These are phyloP conservation scores for Drosophila teissieri DNA, from an alignment of 1,140 invertebrate genomes.

Conservation along the genomic window DNA sequence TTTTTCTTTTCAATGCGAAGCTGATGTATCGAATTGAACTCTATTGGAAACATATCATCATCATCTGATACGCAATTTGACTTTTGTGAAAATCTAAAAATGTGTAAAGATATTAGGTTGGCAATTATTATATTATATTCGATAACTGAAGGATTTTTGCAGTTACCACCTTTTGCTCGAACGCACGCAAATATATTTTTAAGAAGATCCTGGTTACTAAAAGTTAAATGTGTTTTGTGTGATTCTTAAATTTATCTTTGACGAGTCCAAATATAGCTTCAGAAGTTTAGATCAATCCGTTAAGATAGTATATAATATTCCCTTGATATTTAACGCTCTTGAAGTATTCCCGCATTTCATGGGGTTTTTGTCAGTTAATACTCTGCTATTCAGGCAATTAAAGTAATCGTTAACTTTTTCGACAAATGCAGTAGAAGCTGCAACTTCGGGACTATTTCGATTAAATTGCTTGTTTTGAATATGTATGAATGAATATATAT, in stretches of 20 bases:
- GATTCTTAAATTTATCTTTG: neutral
- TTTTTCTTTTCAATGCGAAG: constrained; percentile 3
- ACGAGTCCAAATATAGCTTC: neutral
- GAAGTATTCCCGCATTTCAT: too few relatives aligned
- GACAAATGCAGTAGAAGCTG: too few relatives aligned
- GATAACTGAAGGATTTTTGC: neutral
- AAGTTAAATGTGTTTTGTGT: neutral
- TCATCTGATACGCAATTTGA: neutral
- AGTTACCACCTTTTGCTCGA: constrained; percentile 9
- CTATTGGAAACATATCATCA: neutral
- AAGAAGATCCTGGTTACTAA: constrained; percentile 2
- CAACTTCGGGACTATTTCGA: too few relatives aligned
- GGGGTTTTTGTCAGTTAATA: too few relatives aligned
- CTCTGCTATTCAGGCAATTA: too few relatives aligned
- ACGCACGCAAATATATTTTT: neutral
- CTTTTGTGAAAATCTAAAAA: neutral
- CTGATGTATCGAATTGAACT: neutral
- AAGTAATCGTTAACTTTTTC: too few relatives aligned
- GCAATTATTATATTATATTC: constrained; percentile 1
- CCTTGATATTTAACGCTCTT: too few relatives aligned
- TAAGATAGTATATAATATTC: too few relatives aligned
- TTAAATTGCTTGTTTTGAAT: too few relatives aligned
- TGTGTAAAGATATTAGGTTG: constrained; percentile 1
- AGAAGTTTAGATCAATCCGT: too few relatives aligned
- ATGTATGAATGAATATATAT: too few relatives aligned